phyloP scores from a whole-genome alignment of 2,888 invertebrate genomes.

The Melieria picta region DNA sequence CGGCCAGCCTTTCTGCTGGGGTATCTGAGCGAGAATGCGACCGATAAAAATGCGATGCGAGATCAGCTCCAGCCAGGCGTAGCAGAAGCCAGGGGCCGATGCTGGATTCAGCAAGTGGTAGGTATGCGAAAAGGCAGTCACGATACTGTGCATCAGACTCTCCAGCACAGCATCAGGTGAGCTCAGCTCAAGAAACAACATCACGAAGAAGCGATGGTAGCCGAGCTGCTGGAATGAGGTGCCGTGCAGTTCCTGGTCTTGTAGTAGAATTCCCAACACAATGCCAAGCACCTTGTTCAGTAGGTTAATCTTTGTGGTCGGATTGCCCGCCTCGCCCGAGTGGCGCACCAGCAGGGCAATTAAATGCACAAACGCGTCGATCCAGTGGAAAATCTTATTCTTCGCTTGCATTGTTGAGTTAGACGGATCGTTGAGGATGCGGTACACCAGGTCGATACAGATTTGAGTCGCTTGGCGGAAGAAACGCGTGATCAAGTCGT shows the following conservation, averaged over 20 bases:
- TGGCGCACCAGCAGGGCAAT: conserved; percentile 95
- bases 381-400: conserved; percentile 92
- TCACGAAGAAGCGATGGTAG: conserved; percentile 95
- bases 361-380: conserved; percentile 94
- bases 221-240: conserved; percentile 93
- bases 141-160: conserved; percentile 84
- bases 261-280: conserved; percentile 92
- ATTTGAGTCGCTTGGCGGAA: conserved; percentile 96
- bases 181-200: conserved; percentile 96
- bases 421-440: conserved; percentile 79
- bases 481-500: conserved; percentile 96
- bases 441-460: conserved; percentile 94
- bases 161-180: conserved; percentile 93
- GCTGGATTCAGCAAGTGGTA: conserved; percentile 92
- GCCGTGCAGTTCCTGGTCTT: conserved; percentile 93
- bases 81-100: conserved; percentile 95
- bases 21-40: conserved; percentile 87
- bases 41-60: conserved; percentile 97
- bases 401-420: conserved; percentile 75
- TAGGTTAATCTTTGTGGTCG: conserved; percentile 91
- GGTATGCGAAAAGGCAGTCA: conserved; percentile 96
- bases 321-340: conserved; percentile 89
- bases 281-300: conserved; percentile 95
- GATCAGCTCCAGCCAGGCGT: conserved; percentile 97
- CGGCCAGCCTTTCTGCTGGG: conserved; percentile 96